Conservation (phyloP, 23 tunicate species). For the Styela plicata region DNA sequence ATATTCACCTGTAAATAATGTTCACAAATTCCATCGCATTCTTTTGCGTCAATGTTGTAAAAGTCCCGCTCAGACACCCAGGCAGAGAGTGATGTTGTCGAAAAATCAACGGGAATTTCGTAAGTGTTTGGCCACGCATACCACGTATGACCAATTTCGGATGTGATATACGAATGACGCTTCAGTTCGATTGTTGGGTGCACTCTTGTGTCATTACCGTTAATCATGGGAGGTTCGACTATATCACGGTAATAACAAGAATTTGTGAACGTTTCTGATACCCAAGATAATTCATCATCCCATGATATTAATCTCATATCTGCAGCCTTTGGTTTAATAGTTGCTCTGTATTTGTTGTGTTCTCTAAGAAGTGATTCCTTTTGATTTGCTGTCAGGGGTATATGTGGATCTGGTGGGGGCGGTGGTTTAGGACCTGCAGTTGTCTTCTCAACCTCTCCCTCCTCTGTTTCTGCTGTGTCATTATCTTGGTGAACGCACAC, state of each 20-base stretch:
- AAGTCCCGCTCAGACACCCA: constrained; percentile 59
- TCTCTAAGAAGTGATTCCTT: constrained; percentile 26
- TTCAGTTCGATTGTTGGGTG: not conserved
- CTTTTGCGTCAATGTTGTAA: constrained; percentile 35
- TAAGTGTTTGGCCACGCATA: constrained; percentile 58
- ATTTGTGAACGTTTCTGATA: constrained; percentile 47
- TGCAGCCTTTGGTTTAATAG: constrained; percentile 55
- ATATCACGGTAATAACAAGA: constrained; percentile 47
- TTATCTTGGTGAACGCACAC: constrained; percentile 5
- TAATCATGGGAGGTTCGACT: constrained; percentile 2
- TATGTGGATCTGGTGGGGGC: constrained; percentile 22
- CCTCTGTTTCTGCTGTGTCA: not conserved
- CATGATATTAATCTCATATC: constrained; percentile 66
- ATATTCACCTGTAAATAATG: constrained; percentile 75
- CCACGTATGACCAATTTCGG: constrained; percentile 80
- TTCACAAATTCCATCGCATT: constrained; percentile 58
- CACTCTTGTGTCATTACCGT: constrained; percentile 2
- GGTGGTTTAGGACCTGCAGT: constrained; percentile 1
- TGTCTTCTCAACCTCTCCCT: not conserved
- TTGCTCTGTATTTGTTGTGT: constrained; percentile 59
- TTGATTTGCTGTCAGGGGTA: constrained; percentile 3
- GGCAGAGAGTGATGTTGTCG: constrained; percentile 28
- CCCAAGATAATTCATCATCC: constrained; percentile 82
- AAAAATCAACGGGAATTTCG: constrained; percentile 47
- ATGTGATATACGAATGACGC: constrained; percentile 37